phyloP scores from a whole-genome alignment of 2,797 vertebrate species.

The Gymnoscopelus microlampas region DNA sequence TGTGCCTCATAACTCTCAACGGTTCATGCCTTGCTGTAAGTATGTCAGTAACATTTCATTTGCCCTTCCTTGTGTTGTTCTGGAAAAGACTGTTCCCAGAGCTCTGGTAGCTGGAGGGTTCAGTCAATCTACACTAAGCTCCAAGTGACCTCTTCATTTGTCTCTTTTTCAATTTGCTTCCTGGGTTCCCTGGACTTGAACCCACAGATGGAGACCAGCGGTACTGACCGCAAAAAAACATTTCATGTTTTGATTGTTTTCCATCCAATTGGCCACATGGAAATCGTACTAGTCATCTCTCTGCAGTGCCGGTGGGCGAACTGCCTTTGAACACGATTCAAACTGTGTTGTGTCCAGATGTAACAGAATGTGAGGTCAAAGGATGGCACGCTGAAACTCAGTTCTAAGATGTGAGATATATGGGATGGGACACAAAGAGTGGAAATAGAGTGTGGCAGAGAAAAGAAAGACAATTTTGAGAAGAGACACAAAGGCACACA shows the following conservation, averaged over 20 bases:
- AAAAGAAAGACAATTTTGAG: not conserved
- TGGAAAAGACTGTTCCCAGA: too few relatives aligned
- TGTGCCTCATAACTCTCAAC: too few relatives aligned
- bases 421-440: too few relatives aligned
- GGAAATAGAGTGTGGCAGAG: constrained; percentile 9
- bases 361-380: constrained; percentile 54
- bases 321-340: constrained; percentile 62
- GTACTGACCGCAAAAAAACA: constrained; percentile 29
- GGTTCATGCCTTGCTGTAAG: too few relatives aligned
- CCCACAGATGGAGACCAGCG: constrained; percentile 36
- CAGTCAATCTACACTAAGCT: not conserved
- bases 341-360: constrained; percentile 64
- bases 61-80: too few relatives aligned
- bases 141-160: constrained; percentile 41
- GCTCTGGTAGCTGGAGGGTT: too few relatives aligned
- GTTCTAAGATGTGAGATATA: constrained; percentile 13
- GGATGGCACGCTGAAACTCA: constrained; percentile 45
- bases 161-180: constrained; percentile 62
- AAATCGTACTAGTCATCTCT: constrained; percentile 38
- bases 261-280: constrained; percentile 24
- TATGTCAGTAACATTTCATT: too few relatives aligned
- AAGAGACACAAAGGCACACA: constrained; percentile 17
- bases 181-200: constrained; percentile 21
- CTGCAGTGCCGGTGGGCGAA: constrained; percentile 36
- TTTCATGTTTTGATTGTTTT: constrained; percentile 42